Evolutionary conservation across 2,888 invertebrate species (phyloP).

Genomic region (Lochmaea crataegi): DNA sequence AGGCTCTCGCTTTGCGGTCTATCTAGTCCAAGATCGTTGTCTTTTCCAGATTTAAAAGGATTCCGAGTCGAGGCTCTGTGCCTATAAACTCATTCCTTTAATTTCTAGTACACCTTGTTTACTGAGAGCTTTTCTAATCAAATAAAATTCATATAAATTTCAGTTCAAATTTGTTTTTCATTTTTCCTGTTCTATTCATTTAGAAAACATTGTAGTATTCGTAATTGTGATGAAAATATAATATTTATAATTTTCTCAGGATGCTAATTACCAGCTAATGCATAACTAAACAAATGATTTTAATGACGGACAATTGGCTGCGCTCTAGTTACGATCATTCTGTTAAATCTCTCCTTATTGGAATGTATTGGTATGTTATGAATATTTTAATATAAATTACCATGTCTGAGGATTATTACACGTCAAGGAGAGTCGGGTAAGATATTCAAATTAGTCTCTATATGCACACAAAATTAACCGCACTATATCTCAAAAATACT

Average conservation of each 20-base stretch:
- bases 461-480: background rate
- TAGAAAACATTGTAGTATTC: background rate
- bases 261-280: constrained; percentile 12
- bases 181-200: background rate
- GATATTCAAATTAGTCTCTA: background rate
- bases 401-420: background rate
- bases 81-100: background rate
- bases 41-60: no score
- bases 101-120: background rate
- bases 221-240: constrained; percentile 8
- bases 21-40: no score
- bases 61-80: no score
- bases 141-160: no score
- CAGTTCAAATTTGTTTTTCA: no score
- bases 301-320: constrained; percentile 9
- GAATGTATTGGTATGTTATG: constrained; percentile 11
- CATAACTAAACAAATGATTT: constrained; percentile 8
- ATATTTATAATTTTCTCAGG: background rate
- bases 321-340: background rate
- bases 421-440: background rate
- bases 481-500: no score
- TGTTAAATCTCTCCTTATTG: constrained; percentile 7
- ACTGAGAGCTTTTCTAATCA: background rate
- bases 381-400: constrained; percentile 10
- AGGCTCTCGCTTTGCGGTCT: no score